Conservation (phyloP, 1,140 invertebrate genomes). For the Chironomus tepperi region DNA sequence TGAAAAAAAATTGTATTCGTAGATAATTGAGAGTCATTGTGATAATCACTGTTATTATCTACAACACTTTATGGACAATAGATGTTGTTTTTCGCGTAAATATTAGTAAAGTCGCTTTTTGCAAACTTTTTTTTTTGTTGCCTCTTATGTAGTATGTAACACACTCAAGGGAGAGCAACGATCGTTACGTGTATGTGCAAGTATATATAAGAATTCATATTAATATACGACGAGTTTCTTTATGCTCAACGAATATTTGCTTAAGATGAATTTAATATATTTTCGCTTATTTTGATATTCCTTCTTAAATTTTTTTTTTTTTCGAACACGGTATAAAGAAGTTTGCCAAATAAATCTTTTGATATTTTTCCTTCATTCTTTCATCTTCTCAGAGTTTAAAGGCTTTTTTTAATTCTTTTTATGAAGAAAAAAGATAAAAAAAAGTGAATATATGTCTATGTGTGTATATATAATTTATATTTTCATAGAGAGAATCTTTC, state of each 20-base stretch:
- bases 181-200: conserved; percentile 6
- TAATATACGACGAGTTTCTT: background rate
- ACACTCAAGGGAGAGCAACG: background rate
- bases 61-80: no score
- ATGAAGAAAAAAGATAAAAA: conserved; percentile 4
- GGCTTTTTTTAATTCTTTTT: no score
- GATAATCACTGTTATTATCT: no score
- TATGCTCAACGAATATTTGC: background rate
- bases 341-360: background rate
- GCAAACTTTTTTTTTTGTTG: no score
- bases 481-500: background rate
- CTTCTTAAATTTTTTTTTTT: background rate
- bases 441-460: background rate
- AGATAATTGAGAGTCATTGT: no score
- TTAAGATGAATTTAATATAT: conserved; percentile 3
- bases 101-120: no score
- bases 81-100: no score
- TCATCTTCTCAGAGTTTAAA: background rate
- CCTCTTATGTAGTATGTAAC: no score
- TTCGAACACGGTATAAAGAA: background rate
- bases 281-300: background rate
- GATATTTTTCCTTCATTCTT: background rate
- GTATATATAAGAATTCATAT: background rate
- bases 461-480: background rate
- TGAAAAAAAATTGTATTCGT: background rate